A percentile compares a stretch with the other conserved stretches of the same genome.
phyloP scores from a whole-genome alignment of 92 coral and sea anemone species.

The Siderastrea radians region DNA sequence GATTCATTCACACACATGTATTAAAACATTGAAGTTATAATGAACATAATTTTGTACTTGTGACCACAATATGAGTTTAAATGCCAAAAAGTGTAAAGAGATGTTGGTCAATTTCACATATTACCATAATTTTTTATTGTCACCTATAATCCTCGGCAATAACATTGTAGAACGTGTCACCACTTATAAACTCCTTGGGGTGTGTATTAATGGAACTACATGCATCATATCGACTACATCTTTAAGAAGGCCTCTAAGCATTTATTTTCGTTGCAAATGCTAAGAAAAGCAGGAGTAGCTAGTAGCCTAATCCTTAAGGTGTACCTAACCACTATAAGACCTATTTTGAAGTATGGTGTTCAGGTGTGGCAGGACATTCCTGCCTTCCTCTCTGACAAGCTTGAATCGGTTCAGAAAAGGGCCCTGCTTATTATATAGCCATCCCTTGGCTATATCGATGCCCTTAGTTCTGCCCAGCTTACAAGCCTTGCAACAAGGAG shows the following conservation, averaged over 20 bases:
- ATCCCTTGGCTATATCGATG: background rate
- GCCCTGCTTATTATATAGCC: background rate
- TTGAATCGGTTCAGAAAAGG: background rate
- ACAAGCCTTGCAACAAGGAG: too few relatives aligned
- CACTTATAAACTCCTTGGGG: too few relatives aligned
- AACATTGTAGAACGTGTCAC: too few relatives aligned
- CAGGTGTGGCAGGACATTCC: background rate
- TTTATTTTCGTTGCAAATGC: too few relatives aligned
- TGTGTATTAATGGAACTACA: too few relatives aligned
- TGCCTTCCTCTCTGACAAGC: conserved; percentile 3
- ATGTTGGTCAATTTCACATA: too few relatives aligned
- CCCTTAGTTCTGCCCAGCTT: background rate
- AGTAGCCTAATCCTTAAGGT: background rate
- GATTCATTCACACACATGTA: background rate
- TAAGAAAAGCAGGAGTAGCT: background rate
- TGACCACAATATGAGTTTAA: too few relatives aligned
- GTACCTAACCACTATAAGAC: too few relatives aligned
- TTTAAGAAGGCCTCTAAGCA: background rate
- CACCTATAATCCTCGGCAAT: background rate
- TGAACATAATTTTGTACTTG: too few relatives aligned
- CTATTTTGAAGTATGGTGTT: background rate
- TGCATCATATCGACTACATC: background rate
- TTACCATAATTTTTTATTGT: background rate
- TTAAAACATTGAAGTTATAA: background rate
- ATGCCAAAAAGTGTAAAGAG: too few relatives aligned